Evolutionary conservation across 2,888 invertebrate genomes (phyloP).

Genomic region (Maniola hyperantus): DNA sequence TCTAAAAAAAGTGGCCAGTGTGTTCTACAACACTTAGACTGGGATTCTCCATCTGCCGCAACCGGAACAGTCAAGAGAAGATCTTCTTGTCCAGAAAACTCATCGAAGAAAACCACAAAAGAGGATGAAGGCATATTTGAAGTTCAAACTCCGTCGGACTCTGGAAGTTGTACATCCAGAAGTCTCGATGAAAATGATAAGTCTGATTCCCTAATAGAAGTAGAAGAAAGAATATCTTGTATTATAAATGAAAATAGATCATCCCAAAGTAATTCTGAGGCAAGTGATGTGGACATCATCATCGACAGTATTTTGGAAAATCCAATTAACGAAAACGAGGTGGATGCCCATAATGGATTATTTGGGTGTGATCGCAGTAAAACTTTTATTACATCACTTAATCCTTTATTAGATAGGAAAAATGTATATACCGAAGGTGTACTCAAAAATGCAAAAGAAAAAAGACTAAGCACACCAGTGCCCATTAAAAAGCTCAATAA

Average conservation of each 20-base stretch:
- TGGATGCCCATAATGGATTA: slow-evolving; percentile 56
- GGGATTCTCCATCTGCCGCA: slow-evolving; percentile 87
- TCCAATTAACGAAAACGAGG: slow-evolving; percentile 55
- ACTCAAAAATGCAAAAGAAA: slow-evolving; percentile 62
- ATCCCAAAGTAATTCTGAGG: slow-evolving; percentile 76
- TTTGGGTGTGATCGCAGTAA: slow-evolving; percentile 61
- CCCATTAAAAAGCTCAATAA: slow-evolving; percentile 67
- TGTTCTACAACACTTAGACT: slow-evolving; percentile 80
- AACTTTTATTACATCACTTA: slow-evolving; percentile 64
- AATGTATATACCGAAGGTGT: slow-evolving; percentile 48
- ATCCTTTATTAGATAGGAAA: slow-evolving; percentile 52
- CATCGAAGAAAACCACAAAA: slow-evolving; percentile 50
- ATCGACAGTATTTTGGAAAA: slow-evolving; percentile 68
- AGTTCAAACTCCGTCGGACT: slow-evolving; percentile 71
- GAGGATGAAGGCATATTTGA: slow-evolving; percentile 65
- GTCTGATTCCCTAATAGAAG: slow-evolving; percentile 68
- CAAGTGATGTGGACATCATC: slow-evolving; percentile 71
- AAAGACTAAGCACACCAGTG: slow-evolving; percentile 62
- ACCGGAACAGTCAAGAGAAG: slow-evolving; percentile 89
- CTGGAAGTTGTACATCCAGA: slow-evolving; percentile 69
- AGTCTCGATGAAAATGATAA: slow-evolving; percentile 66
- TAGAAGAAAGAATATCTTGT: slow-evolving; percentile 76
- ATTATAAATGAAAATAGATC: slow-evolving; percentile 77
- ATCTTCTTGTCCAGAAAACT: slow-evolving; percentile 77
- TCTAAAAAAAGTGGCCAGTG: slow-evolving; percentile 72